A percentile compares a stretch with the other conserved stretches of the same genome.
phyloP scores from a whole-genome alignment of 2,888 invertebrate species.

The Pardosa pseudoannulata region DNA sequence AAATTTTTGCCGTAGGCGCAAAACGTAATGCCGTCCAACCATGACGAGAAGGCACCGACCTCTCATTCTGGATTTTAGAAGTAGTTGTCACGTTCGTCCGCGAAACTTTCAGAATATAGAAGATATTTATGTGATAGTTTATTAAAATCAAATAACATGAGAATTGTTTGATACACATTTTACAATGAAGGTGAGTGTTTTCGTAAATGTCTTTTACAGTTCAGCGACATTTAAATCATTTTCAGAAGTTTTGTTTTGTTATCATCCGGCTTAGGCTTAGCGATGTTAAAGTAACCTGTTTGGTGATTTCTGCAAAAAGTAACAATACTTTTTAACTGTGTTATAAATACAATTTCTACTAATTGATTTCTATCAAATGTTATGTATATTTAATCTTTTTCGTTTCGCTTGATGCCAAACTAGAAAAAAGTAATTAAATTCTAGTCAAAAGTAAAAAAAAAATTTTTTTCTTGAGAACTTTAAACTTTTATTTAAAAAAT shows the following conservation, averaged over 20 bases:
- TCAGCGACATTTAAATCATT: constrained; percentile 50
- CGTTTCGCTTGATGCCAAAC: too few species aligned
- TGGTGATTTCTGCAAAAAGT: not conserved
- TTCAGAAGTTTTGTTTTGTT: not conserved
- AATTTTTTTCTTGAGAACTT: too few species aligned
- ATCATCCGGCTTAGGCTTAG: constrained; percentile 1
- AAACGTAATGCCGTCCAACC: constrained; percentile 56
- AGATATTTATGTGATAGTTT: not conserved
- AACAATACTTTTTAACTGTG: too few species aligned
- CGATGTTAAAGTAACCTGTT: not conserved
- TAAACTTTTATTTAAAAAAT: too few species aligned
- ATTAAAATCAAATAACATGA: not conserved
- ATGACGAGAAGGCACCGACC: constrained; percentile 64
- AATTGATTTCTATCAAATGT: too few species aligned
- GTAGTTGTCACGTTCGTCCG: not conserved
- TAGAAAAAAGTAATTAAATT: too few species aligned
- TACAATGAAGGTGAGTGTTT: constrained; percentile 22
- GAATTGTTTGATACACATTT: not conserved
- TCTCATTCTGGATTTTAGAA: constrained; percentile 49
- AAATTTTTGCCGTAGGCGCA: constrained; percentile 59
- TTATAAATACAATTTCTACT: too few species aligned
- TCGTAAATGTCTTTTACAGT: not conserved
- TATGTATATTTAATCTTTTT: too few species aligned
- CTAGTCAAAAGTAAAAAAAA: too few species aligned
- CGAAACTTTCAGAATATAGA: not conserved